Percentiles rank a stretch among this genome's conserved stretches.
Evolutionary conservation across 1,140 invertebrate species (phyloP).

Genomic region (Colletes gigas): DNA sequence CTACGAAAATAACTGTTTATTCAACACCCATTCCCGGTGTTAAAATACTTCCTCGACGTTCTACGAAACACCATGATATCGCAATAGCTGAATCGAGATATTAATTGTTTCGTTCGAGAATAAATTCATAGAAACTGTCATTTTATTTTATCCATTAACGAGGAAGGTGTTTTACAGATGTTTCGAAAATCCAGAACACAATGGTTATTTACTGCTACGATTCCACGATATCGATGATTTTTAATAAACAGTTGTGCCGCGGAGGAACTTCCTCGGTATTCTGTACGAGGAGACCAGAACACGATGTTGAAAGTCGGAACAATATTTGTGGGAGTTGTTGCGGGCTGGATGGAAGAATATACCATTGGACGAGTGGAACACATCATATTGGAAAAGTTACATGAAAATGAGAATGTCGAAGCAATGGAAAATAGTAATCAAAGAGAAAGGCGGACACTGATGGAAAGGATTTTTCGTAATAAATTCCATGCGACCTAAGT

Average conservation of each 20-base stretch:
- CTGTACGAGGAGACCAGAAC: neutral
- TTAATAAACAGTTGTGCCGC: neutral
- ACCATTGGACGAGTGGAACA: neutral
- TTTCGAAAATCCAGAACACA: too few relatives aligned
- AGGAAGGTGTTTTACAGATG: too few relatives aligned
- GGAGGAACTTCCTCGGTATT: neutral
- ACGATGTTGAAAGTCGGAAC: slow-evolving; percentile 11
- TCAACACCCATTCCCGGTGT: too few relatives aligned
- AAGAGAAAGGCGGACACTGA: neutral
- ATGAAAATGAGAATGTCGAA: slow-evolving; percentile 20
- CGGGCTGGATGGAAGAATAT: slow-evolving; percentile 3
- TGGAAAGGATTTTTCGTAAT: neutral
- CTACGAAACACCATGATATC: too few relatives aligned
- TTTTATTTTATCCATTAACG: too few relatives aligned
- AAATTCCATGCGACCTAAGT: too few relatives aligned
- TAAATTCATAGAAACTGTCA: too few relatives aligned
- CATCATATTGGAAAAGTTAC: slow-evolving; percentile 20
- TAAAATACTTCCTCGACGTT: too few relatives aligned
- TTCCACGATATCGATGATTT: neutral
- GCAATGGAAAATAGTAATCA: slow-evolving; percentile 5
- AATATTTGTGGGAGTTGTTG: neutral
- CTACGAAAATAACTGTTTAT: too few relatives aligned
- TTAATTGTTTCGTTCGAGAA: too few relatives aligned
- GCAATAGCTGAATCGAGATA: too few relatives aligned
- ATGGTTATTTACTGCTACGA: too few relatives aligned